Percentiles rank a stretch among this genome's conserved stretches.
These are phyloP conservation scores for Neotoma lepida DNA, from an alignment of 2,113 vertebrate species.

Conservation along the genomic window DNA sequence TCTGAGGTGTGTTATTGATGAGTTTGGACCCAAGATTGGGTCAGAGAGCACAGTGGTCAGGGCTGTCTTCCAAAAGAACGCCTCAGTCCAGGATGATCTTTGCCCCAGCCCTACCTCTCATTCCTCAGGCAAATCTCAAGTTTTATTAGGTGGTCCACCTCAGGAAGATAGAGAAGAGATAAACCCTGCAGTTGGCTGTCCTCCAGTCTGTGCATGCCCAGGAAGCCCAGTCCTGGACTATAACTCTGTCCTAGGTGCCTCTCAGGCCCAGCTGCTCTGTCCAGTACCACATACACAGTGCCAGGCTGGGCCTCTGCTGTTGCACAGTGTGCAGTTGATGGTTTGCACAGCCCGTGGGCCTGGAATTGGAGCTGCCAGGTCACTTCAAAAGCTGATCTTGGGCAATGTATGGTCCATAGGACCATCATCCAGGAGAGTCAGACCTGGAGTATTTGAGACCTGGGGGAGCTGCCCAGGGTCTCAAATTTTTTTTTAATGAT, in stretches of 20 bases:
- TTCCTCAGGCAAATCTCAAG: neutral
- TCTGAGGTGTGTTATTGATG: conserved; percentile 69
- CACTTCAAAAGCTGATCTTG: conserved; percentile 10
- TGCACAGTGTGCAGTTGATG: neutral
- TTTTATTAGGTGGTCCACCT: neutral
- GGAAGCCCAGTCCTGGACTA: neutral
- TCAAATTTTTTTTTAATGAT: neutral
- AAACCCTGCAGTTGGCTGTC: neutral
- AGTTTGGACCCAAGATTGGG: conserved; percentile 20
- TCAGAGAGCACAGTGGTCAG: conserved; percentile 7
- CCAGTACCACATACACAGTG: too few species aligned
- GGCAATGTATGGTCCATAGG: neutral
- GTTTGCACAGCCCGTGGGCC: neutral
- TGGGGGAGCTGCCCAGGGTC: neutral
- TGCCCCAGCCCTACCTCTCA: neutral
- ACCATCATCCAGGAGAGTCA: neutral
- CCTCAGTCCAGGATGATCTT: neutral
- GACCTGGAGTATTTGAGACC: neutral
- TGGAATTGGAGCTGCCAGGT: neutral
- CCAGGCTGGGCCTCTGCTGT: neutral
- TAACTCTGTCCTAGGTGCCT: neutral
- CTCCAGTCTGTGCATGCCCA: neutral
- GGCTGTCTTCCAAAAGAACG: neutral
- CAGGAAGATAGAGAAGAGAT: neutral
- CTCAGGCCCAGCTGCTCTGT: neutral